phyloP scores from a whole-genome alignment of 2,888 invertebrate species.

The Tanaodytes sp. region DNA sequence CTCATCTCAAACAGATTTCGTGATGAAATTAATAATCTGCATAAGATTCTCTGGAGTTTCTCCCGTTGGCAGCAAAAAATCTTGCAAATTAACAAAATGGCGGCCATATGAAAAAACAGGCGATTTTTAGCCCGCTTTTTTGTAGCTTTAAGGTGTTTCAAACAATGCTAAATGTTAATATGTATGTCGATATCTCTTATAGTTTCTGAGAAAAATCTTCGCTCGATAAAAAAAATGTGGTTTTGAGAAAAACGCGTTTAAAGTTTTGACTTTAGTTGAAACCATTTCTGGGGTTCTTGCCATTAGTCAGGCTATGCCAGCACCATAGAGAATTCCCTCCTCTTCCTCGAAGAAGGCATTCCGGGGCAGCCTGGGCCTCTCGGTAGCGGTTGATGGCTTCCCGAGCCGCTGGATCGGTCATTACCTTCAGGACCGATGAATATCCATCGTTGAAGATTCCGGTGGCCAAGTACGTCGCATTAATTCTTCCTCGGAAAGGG shows the following conservation, averaged over 20 bases:
- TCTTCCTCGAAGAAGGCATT: too few species aligned
- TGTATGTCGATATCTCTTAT: background rate
- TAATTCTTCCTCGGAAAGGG: too few species aligned
- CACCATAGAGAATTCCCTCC: background rate
- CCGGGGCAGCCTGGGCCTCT: too few species aligned
- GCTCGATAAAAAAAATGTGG: background rate
- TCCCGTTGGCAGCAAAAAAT: background rate
- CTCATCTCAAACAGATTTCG: too few species aligned
- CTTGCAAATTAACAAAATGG: background rate
- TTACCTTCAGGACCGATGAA: background rate
- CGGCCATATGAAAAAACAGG: background rate
- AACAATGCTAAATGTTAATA: constrained; percentile 1
- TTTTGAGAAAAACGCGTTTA: background rate
- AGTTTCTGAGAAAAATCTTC: background rate
- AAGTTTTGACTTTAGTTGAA: background rate
- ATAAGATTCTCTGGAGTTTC: too few species aligned
- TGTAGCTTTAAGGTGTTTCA: background rate
- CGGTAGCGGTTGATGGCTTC: background rate
- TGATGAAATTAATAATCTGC: too few species aligned
- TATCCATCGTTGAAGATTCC: background rate
- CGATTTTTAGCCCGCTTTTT: background rate
- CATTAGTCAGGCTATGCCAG: background rate
- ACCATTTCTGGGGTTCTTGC: background rate
- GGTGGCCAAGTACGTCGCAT: background rate
- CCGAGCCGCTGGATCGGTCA: background rate